Evolutionary conservation across 2,888 invertebrate genomes (phyloP).

Genomic region (Synanthedon vespiformis): DNA sequence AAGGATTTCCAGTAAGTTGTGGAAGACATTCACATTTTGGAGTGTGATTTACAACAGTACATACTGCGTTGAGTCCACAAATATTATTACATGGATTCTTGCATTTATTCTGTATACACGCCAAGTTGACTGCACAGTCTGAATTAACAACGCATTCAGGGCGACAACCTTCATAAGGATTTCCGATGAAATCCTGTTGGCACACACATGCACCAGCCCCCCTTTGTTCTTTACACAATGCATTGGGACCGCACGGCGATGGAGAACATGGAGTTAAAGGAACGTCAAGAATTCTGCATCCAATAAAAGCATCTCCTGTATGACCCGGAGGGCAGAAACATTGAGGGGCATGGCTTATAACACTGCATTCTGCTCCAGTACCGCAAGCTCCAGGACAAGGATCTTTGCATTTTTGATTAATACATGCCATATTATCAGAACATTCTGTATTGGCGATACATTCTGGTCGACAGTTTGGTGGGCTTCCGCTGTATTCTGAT

Average conservation of each 20-base stretch:
- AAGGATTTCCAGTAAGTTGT: constrained; percentile 74
- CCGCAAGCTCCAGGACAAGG: constrained; percentile 83
- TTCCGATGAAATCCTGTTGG: constrained; percentile 76
- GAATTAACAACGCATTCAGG: constrained; percentile 82
- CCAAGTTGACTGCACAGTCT: constrained; percentile 77
- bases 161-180: constrained; percentile 82
- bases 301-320: constrained; percentile 74
- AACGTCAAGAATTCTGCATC: constrained; percentile 57
- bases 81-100: constrained; percentile 80
- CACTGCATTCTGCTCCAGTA: constrained; percentile 76
- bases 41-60: constrained; percentile 78
- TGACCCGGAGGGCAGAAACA: constrained; percentile 77
- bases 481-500: constrained; percentile 75
- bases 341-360: constrained; percentile 79
- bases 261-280: constrained; percentile 74
- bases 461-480: constrained; percentile 80
- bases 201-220: constrained; percentile 79
- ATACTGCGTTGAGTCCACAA: constrained; percentile 80
- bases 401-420: constrained; percentile 79
- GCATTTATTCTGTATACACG: constrained; percentile 81
- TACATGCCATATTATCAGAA: constrained; percentile 75
- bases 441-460: constrained; percentile 83
- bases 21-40: constrained; percentile 77
- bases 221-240: constrained; percentile 76
- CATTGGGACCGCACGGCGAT: constrained; percentile 80